These are phyloP conservation scores for Myrmecophaga tridactyla DNA, from an alignment of 2,113 vertebrate genomes.

Conservation along the genomic window DNA sequence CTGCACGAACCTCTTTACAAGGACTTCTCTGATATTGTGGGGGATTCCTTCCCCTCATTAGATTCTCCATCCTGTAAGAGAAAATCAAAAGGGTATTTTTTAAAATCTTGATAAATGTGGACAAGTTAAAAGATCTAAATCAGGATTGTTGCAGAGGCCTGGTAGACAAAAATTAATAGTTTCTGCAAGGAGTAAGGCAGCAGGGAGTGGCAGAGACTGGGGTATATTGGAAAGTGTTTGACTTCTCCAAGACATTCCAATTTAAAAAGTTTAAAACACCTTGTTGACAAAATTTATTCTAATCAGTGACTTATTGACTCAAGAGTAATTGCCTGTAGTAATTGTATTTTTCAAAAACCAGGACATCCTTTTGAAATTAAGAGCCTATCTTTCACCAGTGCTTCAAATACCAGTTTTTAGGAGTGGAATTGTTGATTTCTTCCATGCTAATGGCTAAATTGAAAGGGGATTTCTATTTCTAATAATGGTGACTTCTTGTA, in stretches of 20 bases:
- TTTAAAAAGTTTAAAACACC: background rate
- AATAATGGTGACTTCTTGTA: background rate
- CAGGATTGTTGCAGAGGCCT: background rate
- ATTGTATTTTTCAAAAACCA: background rate
- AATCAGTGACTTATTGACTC: background rate
- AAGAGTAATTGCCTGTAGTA: background rate
- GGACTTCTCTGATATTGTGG: conserved; percentile 80
- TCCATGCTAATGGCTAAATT: background rate
- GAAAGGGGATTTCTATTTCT: background rate
- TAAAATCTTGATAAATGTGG: background rate
- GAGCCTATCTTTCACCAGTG: background rate
- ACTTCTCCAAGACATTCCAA: background rate
- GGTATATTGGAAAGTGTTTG: background rate
- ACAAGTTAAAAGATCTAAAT: background rate
- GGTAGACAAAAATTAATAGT: background rate
- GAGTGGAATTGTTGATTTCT: background rate
- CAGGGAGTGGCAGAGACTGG: background rate
- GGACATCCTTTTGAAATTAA: background rate
- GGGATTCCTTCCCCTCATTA: conserved; percentile 80
- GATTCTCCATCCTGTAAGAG: conserved; percentile 79
- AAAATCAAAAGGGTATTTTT: conserved; percentile 17
- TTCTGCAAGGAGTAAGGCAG: background rate
- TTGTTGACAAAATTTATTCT: background rate
- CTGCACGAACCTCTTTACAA: conserved; percentile 76
- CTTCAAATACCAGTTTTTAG: background rate